Evolutionary conservation across 2,797 vertebrate species (phyloP), one percentile per base, ranked within the genome.

Genomic region (Eulemur rubriventer): DNA sequence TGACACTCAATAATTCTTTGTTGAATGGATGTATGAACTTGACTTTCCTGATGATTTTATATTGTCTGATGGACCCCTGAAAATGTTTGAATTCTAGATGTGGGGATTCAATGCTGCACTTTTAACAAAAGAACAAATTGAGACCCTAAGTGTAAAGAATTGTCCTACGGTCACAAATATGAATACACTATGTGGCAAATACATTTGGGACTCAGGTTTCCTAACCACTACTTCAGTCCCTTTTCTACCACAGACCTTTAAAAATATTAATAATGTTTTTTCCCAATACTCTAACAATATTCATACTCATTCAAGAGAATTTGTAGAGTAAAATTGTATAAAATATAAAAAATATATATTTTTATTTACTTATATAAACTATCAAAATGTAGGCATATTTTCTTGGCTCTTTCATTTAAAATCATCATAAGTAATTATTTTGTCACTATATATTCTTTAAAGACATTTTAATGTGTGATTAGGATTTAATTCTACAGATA

Each of bases 371-470:
- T 96, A 17, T 8, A 73, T 43, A 79, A 70, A 91, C 3, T 69
- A 4, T 82, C 28, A 93, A 76, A 70, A 81, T 72, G 41, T 84
- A 57, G 22, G 3, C n/a, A 20, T 38, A 26, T 11, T 73, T 24
- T 92, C 43, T 82, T 89, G 57, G 9, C 8, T 41, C 38, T 86
- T 88, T 89, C 8, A 63, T 80, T 73, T 78, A 52, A 73, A 3
- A 52, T 86, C 43, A 70, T 35, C 16, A 20, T 48, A 10, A 81
- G 22, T 75, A 85, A 79, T 95, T 82, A 82, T 55, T 86, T 63
- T 72, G 33, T 93, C n/a, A 93, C 13, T 80, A 81, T 93, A 48
- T 96, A n/a, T 43, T 91, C 41, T 88, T 89, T 83, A 8, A 88
- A 82, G 85, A 35, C 9, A 80, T 67, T 96, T 88, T 67, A n/a